Base-by-base conservation (phyloP, 1,140 invertebrate species). In the Andrena cerasifolii region DNA sequence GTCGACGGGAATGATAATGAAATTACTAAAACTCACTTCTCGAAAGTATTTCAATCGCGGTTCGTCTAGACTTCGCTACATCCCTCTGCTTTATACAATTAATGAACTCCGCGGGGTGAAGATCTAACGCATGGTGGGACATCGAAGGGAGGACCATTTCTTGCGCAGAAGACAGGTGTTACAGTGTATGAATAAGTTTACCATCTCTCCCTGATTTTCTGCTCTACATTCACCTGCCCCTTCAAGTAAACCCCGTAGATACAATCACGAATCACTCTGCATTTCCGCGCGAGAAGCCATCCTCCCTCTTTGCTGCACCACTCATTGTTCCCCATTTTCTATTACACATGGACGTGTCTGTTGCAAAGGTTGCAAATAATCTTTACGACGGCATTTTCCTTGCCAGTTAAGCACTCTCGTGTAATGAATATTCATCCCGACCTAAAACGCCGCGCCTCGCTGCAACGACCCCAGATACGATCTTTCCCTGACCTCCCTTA, bases 1-100 rank as follows among this genome's bases (percentile, higher is more conserved):
- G 88, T 89, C 87, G 63, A 86, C 84, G 74, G 31, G 67, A 87
- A 89, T 84, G 83, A 86, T 83, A 86, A 89, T 65, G 68, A 85
- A 82, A 68, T 70, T 33, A 68, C 26, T 40, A 61, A 80, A 40
- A 56, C 7, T 76, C 33, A 74, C 40, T 67, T 40, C 18, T 47
- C n/a, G 31, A 47, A 56, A 49, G 54, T 73, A 49, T 59, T 59
- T 21, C 26, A 28, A 4, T 66, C 66, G 53, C 43, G 62, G n/a
- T 59, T 43, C 3, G 21, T 21, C 26, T 21, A 28, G 49, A 40
- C 36, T n/a, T 36, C 7, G 28, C 16, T 54, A 10, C 3, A 3
- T 58, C 16, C 16, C 26, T 58, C 16, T 5, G 14, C 8, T 24
- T 51, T 40, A 40, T 5, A 10, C 10, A 10, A 40, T 10, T 10